Evolutionary conservation across 2,113 vertebrate species (phyloP).

Genomic region (Sylvilagus bachmani): DNA sequence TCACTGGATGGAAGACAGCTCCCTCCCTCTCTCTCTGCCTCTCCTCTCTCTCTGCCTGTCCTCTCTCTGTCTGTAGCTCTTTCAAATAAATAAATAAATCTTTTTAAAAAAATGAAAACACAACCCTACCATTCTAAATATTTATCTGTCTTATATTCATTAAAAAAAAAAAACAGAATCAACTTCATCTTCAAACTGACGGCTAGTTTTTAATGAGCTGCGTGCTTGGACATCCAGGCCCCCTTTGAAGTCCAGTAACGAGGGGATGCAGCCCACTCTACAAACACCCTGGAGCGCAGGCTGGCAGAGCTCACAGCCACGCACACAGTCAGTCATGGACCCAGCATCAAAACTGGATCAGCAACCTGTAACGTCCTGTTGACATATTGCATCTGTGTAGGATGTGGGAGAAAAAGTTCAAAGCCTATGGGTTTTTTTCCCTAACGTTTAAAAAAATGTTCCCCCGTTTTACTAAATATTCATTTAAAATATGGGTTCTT

Average conservation of each 20-base stretch:
- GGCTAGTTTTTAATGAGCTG: neutral
- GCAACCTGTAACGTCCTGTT: neutral
- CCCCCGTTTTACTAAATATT: neutral
- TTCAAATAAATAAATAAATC: too few species aligned
- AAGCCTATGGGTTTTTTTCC: neutral
- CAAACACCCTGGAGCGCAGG: neutral
- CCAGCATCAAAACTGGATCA: neutral
- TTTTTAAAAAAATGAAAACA: neutral
- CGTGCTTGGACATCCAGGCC: neutral
- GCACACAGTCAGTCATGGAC: neutral
- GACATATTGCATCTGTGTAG: too few species aligned
- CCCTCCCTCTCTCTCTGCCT: too few species aligned
- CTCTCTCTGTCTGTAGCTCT: too few species aligned
- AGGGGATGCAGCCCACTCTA: neutral
- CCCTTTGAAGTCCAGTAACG: neutral
- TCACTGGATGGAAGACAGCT: too few species aligned
- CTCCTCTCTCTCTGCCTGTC: too few species aligned
- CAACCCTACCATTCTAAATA: neutral
- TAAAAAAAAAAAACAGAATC: neutral
- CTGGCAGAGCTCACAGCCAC: neutral
- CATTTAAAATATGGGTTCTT: neutral
- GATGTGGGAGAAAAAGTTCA: neutral
- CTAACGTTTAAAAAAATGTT: neutral
- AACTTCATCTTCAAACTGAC: neutral
- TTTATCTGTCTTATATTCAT: neutral